Evolutionary conservation across 1,140 invertebrate genomes (phyloP).

Genomic region (Listronotus oregonensis): DNA sequence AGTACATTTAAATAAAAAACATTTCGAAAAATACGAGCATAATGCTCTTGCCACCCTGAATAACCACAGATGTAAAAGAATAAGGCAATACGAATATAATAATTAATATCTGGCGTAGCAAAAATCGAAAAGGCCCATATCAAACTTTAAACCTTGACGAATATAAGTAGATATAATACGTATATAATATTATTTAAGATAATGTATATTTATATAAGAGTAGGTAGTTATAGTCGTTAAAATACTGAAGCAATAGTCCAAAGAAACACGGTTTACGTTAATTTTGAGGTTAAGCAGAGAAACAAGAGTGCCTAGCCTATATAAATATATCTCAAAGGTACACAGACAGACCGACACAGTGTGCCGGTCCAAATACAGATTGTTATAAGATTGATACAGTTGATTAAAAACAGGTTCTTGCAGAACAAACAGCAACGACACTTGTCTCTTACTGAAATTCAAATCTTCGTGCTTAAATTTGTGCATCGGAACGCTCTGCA

Average conservation of each 20-base stretch:
- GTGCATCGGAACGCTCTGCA: slow-evolving; percentile 27
- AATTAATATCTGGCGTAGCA: slow-evolving; percentile 32
- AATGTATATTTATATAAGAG: slow-evolving; percentile 46
- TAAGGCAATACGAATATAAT: slow-evolving; percentile 48
- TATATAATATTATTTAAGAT: slow-evolving; percentile 46
- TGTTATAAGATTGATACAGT: slow-evolving; percentile 38
- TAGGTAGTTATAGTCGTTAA: slow-evolving; percentile 38
- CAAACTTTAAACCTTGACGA: slow-evolving; percentile 34
- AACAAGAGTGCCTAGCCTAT: slow-evolving; percentile 49
- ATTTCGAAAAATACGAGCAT: slow-evolving; percentile 42
- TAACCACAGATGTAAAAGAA: slow-evolving; percentile 50
- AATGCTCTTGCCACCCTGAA: slow-evolving; percentile 55
- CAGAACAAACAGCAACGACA: slow-evolving; percentile 25
- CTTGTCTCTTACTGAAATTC: slow-evolving; percentile 8
- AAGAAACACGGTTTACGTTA: slow-evolving; percentile 28
- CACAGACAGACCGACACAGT: slow-evolving; percentile 23
- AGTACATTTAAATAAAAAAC: slow-evolving; percentile 46
- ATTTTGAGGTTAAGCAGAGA: slow-evolving; percentile 52
- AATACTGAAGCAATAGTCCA: slow-evolving; percentile 39
- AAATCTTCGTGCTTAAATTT: slow-evolving; percentile 11
- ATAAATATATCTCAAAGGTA: slow-evolving; percentile 43
- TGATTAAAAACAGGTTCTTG: slow-evolving; percentile 15
- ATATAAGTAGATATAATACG: slow-evolving; percentile 45
- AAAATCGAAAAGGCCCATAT: slow-evolving; percentile 21
- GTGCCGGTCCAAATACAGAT: slow-evolving; percentile 11